These are phyloP conservation scores for Drosophila ezoana DNA, from an alignment of 2,888 invertebrate genomes.

Conservation along the genomic window DNA sequence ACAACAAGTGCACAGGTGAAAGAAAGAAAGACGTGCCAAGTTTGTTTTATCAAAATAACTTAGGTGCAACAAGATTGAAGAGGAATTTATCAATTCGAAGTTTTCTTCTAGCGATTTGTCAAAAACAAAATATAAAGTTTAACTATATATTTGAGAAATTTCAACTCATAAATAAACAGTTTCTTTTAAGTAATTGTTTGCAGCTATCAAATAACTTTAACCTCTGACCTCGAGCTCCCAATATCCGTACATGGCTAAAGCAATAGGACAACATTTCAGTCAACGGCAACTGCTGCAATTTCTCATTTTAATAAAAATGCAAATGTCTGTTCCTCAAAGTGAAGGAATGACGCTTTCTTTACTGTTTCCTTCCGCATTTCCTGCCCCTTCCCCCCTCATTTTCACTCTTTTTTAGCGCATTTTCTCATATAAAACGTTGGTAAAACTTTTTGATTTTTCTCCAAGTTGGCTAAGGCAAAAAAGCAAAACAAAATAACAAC, in stretches of 20 bases:
- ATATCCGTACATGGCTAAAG: slow-evolving; percentile 36
- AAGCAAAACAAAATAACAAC: slow-evolving; percentile 11
- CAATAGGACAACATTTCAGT: slow-evolving; percentile 41
- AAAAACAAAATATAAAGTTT: not conserved
- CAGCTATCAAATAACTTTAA: slow-evolving; percentile 5
- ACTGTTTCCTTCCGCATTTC: not conserved
- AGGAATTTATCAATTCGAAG: not conserved
- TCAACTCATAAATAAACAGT: not conserved
- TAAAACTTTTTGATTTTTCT: slow-evolving; percentile 73
- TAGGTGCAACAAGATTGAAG: not conserved
- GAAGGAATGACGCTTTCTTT: slow-evolving; percentile 48
- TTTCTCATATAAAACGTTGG: slow-evolving; percentile 61
- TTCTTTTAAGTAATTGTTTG: slow-evolving; percentile 11
- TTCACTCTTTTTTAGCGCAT: slow-evolving; percentile 17
- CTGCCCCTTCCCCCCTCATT: not conserved
- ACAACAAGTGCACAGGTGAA: slow-evolving; percentile 11
- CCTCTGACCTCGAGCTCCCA: slow-evolving; percentile 20
- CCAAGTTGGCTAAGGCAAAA: slow-evolving; percentile 31
- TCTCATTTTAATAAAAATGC: slow-evolving; percentile 80
- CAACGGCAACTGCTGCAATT: slow-evolving; percentile 74
- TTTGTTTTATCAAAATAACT: not conserved
- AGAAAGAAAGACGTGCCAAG: not conserved
- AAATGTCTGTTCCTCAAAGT: slow-evolving; percentile 69
- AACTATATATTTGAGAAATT: too few species aligned
- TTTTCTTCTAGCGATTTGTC: not conserved